Percentiles rank a stretch among this genome's conserved stretches.
Conservation (phyloP, 2,113 vertebrate species). For the Semnopithecus entellus region DNA sequence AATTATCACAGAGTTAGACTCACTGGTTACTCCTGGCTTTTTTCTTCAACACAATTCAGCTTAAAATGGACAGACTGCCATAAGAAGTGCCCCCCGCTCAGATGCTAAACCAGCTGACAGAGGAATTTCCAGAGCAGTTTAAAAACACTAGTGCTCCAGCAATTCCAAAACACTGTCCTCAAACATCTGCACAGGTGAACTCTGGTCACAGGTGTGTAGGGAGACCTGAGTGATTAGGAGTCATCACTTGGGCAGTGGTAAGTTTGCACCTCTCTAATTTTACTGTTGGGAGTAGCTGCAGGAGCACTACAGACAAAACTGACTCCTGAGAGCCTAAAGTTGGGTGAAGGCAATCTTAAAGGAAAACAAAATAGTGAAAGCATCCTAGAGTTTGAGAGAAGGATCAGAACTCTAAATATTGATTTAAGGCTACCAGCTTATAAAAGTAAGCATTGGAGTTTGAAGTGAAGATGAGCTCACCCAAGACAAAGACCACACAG, state of each 20-base stretch:
- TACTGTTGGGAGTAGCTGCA: not conserved
- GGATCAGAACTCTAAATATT: not conserved
- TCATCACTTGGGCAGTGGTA: not conserved
- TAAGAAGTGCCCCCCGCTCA: not conserved
- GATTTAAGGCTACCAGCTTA: not conserved
- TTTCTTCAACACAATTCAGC: not conserved
- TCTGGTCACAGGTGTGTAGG: not conserved
- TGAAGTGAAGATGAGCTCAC: not conserved
- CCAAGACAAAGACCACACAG: not conserved
- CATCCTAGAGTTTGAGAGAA: not conserved
- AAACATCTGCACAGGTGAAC: not conserved
- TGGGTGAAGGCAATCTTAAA: not conserved
- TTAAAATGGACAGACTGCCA: not conserved
- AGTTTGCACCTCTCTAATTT: not conserved
- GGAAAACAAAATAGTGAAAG: not conserved
- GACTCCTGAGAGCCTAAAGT: not conserved
- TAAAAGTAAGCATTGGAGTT: not conserved
- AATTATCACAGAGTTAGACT: not conserved
- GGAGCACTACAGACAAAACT: not conserved
- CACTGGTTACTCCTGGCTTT: not conserved
- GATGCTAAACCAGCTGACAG: not conserved
- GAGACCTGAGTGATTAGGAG: not conserved
- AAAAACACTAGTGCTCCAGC: not conserved
- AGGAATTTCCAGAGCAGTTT: not conserved
- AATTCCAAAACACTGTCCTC: not conserved